Percentiles rank a stretch among this genome's conserved stretches.
Conservation (phyloP, 2,888 invertebrate genomes). For the Dione juno region DNA sequence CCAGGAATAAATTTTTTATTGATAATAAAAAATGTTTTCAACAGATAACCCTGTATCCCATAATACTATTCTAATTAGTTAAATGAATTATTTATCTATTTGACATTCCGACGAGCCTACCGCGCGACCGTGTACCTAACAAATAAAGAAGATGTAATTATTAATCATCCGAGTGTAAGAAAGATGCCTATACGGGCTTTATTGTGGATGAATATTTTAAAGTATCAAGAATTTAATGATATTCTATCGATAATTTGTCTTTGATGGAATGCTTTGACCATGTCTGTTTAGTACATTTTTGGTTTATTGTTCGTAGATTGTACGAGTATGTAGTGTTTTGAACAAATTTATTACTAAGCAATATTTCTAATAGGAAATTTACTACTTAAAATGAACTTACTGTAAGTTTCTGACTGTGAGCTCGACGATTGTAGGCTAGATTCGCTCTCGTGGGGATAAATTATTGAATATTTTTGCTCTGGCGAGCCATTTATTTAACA, state of each 20-base stretch:
- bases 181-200: slow-evolving; percentile 20
- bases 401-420: no score
- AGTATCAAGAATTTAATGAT: slow-evolving; percentile 28
- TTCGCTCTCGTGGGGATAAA: no score
- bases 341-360: no score
- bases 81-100: slow-evolving; percentile 49
- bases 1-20: slow-evolving; percentile 4
- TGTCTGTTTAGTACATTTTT: background rate
- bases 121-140: slow-evolving; percentile 40
- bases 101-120: slow-evolving; percentile 48
- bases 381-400: no score
- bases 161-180: slow-evolving; percentile 42
- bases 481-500: no score
- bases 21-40: slow-evolving; percentile 13
- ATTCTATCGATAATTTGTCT: slow-evolving; percentile 31
- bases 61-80: slow-evolving; percentile 50
- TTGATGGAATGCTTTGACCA: slow-evolving; percentile 11
- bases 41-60: slow-evolving; percentile 41
- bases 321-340: background rate
- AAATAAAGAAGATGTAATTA: slow-evolving; percentile 41
- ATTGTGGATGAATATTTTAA: slow-evolving; percentile 26
- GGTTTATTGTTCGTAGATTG: background rate
- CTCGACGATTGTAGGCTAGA: no score
- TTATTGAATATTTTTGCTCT: no score
- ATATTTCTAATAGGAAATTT: no score